Base-by-base conservation (phyloP, 2,888 invertebrate genomes). In the Gastrophysa polygoni region DNA sequence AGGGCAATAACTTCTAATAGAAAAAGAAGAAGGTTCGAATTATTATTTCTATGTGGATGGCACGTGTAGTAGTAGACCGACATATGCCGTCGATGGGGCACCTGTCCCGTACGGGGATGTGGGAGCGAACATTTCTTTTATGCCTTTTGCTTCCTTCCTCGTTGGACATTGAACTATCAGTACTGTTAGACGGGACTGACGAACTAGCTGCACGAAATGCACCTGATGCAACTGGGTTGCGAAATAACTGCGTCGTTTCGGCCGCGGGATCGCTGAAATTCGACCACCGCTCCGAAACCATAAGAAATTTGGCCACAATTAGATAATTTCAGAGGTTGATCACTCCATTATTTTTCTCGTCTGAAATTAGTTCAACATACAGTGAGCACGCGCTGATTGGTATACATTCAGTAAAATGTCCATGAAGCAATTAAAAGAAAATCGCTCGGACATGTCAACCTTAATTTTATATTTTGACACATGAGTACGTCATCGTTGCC, bases 131-230 rank as follows among this genome's bases (percentile, higher is more conserved):
- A 44, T 63, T 64, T 59, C 59, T 52, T 59, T 63, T 11, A 48
- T 63, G 59, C 60, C 61, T 63, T 54, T 44, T 59, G 20, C 56
- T 64, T 63, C 64, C 66, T 69, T 60, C 54, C 59, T n/a, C n/a
- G n/a, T 66, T 74, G 73, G 75, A 73, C 71, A 66, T 74, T 74
- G 73, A 74, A 73, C 73, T 68, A 69, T 43, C 54, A 58, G 57
- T 73, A 74, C 72, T 70, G 72, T 73, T 75, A 73, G 64, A 57
- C 55, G 66, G 68, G 73, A 71, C 67, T 71, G 72, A 71, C 68
- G 72, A 73, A 73, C 73, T 63, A 68, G 44, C 28, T 46, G 55
- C 47, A 20, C 43, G 57, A 50, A 47, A 55, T 59, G 58, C 64
- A 63, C 59, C 63, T 63, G 63, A 57, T 59, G 47, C 63, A 20